These are phyloP conservation scores for Coreius guichenoti DNA, from an alignment of 2,797 vertebrate species.

Conservation along the genomic window DNA sequence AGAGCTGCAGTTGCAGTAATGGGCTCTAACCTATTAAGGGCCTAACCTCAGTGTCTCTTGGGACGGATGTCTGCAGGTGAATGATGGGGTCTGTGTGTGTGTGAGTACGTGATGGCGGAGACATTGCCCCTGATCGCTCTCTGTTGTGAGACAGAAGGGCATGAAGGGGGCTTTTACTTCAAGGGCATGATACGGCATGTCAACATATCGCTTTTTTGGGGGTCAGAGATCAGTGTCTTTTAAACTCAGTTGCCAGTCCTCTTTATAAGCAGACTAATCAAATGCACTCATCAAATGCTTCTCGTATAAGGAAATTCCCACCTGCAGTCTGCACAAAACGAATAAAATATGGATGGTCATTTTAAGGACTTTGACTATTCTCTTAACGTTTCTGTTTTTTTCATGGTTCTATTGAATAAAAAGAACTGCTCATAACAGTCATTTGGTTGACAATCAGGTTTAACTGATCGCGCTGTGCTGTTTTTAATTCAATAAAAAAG, in stretches of 20 bases:
- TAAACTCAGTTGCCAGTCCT: conserved; percentile 68
- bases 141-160: conserved; percentile 62
- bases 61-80: conserved; percentile 43
- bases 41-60: conserved; percentile 35
- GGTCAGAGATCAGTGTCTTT: conserved; percentile 73
- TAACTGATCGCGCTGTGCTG: not conserved
- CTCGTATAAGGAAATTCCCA: conserved; percentile 69
- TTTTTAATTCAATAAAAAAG: not conserved
- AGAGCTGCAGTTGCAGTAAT: conserved; percentile 35
- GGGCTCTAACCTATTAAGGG: conserved; percentile 40
- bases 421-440: not conserved
- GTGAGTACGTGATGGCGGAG: conserved; percentile 43
- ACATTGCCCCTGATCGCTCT: conserved; percentile 52
- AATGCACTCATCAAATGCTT: conserved; percentile 58
- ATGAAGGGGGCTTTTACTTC: conserved; percentile 59
- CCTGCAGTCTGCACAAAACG: not conserved
- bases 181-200: conserved; percentile 69
- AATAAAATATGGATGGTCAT: not conserved
- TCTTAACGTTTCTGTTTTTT: not conserved
- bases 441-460: not conserved
- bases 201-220: conserved; percentile 73
- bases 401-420: not conserved
- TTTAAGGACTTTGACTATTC: not conserved
- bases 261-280: conserved; percentile 42
- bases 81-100: conserved; percentile 36